Base-by-base conservation (phyloP, 1,140 invertebrate genomes). In the Adoxophyes honmai region DNA sequence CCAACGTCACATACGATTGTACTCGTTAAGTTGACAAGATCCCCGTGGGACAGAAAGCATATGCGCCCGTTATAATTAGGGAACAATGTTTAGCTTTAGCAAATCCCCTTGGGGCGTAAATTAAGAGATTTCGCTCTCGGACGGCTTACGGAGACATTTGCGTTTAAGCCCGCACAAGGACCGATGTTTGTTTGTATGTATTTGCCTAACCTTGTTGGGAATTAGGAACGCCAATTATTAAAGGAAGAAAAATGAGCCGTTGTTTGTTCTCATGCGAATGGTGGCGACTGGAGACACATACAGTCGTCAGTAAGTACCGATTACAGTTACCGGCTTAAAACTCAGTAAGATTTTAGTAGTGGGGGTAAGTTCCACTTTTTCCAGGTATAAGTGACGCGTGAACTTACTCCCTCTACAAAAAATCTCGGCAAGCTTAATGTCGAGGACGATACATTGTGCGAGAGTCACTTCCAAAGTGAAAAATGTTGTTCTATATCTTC, bases 51-150 rank as follows among this genome's bases (percentile, higher is more conserved):
- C 68, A 58, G 21, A 37, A 52, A 66, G 69, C 85, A 86, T 82
- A 83, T 88, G 85, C 73, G 76, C 78, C 75, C 67, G 81, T 88
- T 84, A 88, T 88, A 88, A 88, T 88, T 88, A 88, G 85, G 81
- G 81, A 84, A 81, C 85, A 86, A 84, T 86, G 85, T 88, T 86
- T 88, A 81, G 85, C 82, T 88, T 88, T 84, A 81, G 72, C 72
- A 86, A 88, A 88, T 88, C 84, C 84, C 79, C 83, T 83, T 72
- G 79, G 84, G 84, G 79, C 82, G 80, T 88, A 88, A 88, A 88
- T 88, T 88, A 88, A 88, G 82, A 88, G 82, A 88, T 86, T 83
- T 76, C 55, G 57, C 68, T 61, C 64, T 57, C 65, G 66, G 60
- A 77, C 70, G 74, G 84, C 76, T 87, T 84, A 82, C 63, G 70